phyloP scores from a whole-genome alignment of 2,113 vertebrate species.

The Pelodiscus sinensis region DNA sequence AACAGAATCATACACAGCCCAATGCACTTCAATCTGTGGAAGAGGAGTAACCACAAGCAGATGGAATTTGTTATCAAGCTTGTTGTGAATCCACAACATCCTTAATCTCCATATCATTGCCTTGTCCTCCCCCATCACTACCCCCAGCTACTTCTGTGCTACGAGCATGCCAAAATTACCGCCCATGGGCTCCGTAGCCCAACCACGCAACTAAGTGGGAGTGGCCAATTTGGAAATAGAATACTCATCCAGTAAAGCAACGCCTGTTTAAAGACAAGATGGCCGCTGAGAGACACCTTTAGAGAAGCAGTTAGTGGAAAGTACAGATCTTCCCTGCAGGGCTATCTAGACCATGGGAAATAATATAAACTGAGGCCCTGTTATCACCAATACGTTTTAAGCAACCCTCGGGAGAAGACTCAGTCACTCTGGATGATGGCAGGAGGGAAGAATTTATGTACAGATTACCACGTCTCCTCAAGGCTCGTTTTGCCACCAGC shows the following conservation, averaged over 20 bases:
- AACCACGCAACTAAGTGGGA: accelerated
- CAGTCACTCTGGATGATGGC: not conserved
- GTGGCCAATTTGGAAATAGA: not conserved
- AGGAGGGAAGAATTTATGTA: not conserved
- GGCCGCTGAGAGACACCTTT: not conserved
- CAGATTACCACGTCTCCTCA: too few relatives aligned
- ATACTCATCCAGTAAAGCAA: not conserved
- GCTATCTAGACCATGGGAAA: not conserved
- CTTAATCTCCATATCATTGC: not conserved
- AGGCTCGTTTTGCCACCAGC: not conserved
- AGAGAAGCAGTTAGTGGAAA: not conserved
- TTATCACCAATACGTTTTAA: not conserved
- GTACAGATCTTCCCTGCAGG: not conserved
- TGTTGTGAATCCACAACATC: not conserved
- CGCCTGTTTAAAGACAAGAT: not conserved
- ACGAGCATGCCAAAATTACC: not conserved
- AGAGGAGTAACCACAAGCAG: not conserved
- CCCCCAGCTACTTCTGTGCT: not conserved
- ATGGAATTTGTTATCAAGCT: not conserved
- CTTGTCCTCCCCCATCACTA: not conserved
- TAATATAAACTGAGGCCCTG: not conserved
- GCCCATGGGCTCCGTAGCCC: not conserved
- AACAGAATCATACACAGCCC: not conserved
- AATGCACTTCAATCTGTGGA: not conserved
- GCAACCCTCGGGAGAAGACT: not conserved